phyloP scores from a whole-genome alignment of 2,113 vertebrate genomes.

The Pterophyllum scalare region DNA sequence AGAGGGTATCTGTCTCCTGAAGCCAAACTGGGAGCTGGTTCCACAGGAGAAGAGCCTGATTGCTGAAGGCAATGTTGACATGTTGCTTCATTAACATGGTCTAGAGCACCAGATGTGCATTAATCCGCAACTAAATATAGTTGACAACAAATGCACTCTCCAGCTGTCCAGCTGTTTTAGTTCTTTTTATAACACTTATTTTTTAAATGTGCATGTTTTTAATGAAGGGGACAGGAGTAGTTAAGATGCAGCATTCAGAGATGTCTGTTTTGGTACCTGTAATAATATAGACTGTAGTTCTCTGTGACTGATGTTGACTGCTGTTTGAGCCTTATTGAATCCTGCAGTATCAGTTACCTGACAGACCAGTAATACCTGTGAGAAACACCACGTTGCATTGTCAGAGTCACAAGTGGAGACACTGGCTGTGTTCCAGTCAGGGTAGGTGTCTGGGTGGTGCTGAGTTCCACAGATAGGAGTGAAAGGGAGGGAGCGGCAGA shows the following conservation, averaged over 20 bases:
- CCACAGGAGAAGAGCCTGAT: neutral
- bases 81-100: neutral
- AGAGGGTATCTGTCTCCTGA: neutral
- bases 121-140: neutral
- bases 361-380: conserved; percentile 23
- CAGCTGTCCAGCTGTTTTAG: neutral
- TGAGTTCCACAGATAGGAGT: conserved; percentile 13
- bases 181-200: neutral
- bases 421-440: conserved; percentile 33
- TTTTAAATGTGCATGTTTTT: neutral
- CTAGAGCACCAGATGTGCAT: neutral
- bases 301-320: neutral
- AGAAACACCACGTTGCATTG: neutral
- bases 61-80: neutral
- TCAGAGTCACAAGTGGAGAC: conserved; percentile 38
- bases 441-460: conserved; percentile 23
- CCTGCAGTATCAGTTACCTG: neutral
- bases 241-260: neutral
- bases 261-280: neutral
- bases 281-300: neutral
- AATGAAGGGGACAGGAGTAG: neutral
- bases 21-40: neutral
- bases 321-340: neutral
- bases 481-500: conserved; percentile 29
- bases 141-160: neutral